phyloP scores from a whole-genome alignment of 1,140 invertebrate genomes.

The Scaptomyza montana region DNA sequence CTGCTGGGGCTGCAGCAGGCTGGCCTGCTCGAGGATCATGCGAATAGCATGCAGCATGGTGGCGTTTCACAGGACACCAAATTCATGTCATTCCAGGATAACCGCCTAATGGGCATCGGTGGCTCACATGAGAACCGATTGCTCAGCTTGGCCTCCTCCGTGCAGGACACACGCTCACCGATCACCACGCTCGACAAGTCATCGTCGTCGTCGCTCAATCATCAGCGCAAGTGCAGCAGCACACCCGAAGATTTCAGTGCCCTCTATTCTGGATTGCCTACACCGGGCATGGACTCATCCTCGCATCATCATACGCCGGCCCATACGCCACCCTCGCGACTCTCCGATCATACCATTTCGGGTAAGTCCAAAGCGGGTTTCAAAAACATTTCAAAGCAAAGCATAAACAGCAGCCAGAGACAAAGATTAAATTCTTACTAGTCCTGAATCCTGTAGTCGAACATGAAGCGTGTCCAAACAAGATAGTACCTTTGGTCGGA shows the following conservation, averaged over 20 bases:
- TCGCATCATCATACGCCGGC: conserved; percentile 86
- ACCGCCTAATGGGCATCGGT: conserved; percentile 84
- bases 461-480: too few species aligned
- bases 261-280: conserved; percentile 87
- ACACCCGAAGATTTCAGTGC: conserved; percentile 92
- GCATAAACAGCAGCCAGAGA: too few species aligned
- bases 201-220: conserved; percentile 84
- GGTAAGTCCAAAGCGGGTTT: too few species aligned
- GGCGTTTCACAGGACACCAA: conserved; percentile 81
- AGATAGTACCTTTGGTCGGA: too few species aligned
- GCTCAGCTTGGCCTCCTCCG: conserved; percentile 77
- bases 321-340: conserved; percentile 85
- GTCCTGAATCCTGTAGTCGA: too few species aligned
- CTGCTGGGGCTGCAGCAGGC: conserved; percentile 88
- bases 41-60: conserved; percentile 83
- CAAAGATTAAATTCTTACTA: too few species aligned
- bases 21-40: conserved; percentile 90
- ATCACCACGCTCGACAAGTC: conserved; percentile 84
- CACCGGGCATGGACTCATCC: conserved; percentile 82
- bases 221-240: conserved; percentile 90
- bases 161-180: conserved; percentile 83
- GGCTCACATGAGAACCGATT: conserved; percentile 83
- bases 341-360: conserved; percentile 83
- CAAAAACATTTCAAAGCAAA: too few species aligned
- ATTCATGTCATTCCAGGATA: conserved; percentile 85